Evolutionary conservation across 2,797 vertebrate species (phyloP), one percentile per base, ranked within the genome.

Genomic region (Pseudotriccus pelzelni): DNA sequence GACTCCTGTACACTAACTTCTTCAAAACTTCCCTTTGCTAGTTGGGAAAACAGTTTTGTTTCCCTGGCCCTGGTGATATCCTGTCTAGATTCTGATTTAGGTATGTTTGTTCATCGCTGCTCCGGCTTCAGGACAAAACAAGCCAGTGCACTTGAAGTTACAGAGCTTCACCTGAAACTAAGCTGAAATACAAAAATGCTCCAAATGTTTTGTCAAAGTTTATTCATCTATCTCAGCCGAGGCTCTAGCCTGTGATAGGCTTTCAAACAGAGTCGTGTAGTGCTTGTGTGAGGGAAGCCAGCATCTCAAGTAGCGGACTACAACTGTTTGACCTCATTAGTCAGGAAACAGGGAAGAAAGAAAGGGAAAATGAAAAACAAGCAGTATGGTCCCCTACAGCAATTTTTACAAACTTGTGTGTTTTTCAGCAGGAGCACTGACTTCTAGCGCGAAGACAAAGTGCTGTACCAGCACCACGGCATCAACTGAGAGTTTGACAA

Each of bases 341-440:
- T 50, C 30, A 74, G 62, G 58, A 78, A 85, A 80, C 22, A 28
- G 32, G 20, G 50, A 66, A 84, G 25, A 79, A 70, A 84, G 62
- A 56, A 7, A 6, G 9, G 14, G 2, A 2, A 56, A 72, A 73
- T 9, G 1, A 66, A 69, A 62, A 80, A 12, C 11, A 39, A 83
- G 10, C 6, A 1, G 36, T 36, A 39, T 2, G 18, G 9, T 63
- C 36, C 59, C 64, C 56, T 76, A 67, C n/a, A 64, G 47, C 22
- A 73, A 24, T 41, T 64, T 95, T 92, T 67, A 83, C 81, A 72
- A 68, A 72, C 23, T 20, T 72, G 43, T 92, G 82, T 94, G 39
- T 58, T 94, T 96, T 97, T 88, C 66, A 95, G 66, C 67, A 96
- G 94, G 32, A 74, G 10, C 10, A 0, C 6, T 15, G 41, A 64